phyloP scores from a whole-genome alignment of 2,113 vertebrate species.

The Fregata magnificens region DNA sequence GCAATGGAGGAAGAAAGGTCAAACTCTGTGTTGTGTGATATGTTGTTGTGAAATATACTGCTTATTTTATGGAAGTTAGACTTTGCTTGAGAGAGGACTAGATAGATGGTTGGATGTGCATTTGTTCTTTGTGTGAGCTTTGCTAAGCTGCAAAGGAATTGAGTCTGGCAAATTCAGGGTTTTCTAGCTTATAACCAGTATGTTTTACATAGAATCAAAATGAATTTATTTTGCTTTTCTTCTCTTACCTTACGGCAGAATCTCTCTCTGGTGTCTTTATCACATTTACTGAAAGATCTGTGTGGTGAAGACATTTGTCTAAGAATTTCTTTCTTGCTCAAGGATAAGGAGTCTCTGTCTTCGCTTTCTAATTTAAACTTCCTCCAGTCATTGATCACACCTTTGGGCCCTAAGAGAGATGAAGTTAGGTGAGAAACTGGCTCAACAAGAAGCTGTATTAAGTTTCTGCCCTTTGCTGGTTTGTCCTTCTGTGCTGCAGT shows the following conservation, averaged over 20 bases:
- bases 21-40: background rate
- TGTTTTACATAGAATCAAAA: background rate
- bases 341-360: slow-evolving; percentile 81
- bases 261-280: slow-evolving; percentile 75
- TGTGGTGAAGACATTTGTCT: slow-evolving; percentile 91
- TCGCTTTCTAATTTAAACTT: slow-evolving; percentile 95
- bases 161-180: background rate
- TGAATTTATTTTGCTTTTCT: background rate
- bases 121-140: background rate
- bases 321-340: slow-evolving; percentile 89
- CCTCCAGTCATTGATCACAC: slow-evolving; percentile 97
- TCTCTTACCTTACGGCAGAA: slow-evolving; percentile 87
- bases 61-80: background rate
- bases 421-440: background rate
- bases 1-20: background rate
- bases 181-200: background rate
- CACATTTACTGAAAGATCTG: slow-evolving; percentile 73
- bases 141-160: background rate
- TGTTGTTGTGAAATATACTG: background rate
- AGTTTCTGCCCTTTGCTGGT: background rate
- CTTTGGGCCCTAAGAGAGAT: slow-evolving; percentile 87
- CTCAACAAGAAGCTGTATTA: background rate
- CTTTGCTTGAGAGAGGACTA: background rate
- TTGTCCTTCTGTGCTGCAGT: background rate
- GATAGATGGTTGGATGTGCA: background rate